Conservation (phyloP, 2,888 invertebrate genomes). For the Morpho deidamia region DNA sequence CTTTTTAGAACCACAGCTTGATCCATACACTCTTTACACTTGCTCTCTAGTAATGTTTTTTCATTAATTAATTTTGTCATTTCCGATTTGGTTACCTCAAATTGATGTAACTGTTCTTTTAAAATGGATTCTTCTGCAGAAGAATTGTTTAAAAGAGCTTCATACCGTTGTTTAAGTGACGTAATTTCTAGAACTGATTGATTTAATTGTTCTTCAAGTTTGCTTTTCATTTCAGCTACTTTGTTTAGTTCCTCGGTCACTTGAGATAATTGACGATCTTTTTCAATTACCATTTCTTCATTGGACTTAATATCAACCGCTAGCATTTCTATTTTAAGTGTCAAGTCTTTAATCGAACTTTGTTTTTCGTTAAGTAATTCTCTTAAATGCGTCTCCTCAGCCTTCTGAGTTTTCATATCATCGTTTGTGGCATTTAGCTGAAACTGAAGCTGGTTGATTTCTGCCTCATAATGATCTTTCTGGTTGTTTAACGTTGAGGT, state of each 20-base stretch:
- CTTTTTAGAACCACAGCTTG: conserved; percentile 47
- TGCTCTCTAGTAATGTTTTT: conserved; percentile 48
- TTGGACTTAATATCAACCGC: conserved; percentile 69
- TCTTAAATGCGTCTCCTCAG: conserved; percentile 44
- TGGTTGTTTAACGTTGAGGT: conserved; percentile 62
- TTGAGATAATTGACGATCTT: conserved; percentile 65
- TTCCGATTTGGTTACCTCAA: conserved; percentile 56
- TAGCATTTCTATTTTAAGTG: conserved; percentile 62
- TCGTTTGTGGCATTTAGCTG: conserved; percentile 43
- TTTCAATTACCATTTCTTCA: conserved; percentile 60
- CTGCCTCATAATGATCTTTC: conserved; percentile 57
- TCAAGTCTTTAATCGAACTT: conserved; percentile 55
- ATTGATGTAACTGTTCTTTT: conserved; percentile 54
- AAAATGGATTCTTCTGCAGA: conserved; percentile 61
- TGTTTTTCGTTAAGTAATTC: conserved; percentile 56
- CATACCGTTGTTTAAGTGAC: conserved; percentile 60
- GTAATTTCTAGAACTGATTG: conserved; percentile 50
- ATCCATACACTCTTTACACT: conserved; percentile 40
- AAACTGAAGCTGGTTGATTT: conserved; percentile 49
- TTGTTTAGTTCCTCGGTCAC: conserved; percentile 57
- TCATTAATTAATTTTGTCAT: conserved; percentile 49
- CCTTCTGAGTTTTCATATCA: conserved; percentile 46
- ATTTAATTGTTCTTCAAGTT: conserved; percentile 68
- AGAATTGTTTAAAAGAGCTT: conserved; percentile 58
- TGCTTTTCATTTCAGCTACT: conserved; percentile 58